phyloP scores from a whole-genome alignment of 1,140 invertebrate genomes.

The Drosophila littoralis region DNA sequence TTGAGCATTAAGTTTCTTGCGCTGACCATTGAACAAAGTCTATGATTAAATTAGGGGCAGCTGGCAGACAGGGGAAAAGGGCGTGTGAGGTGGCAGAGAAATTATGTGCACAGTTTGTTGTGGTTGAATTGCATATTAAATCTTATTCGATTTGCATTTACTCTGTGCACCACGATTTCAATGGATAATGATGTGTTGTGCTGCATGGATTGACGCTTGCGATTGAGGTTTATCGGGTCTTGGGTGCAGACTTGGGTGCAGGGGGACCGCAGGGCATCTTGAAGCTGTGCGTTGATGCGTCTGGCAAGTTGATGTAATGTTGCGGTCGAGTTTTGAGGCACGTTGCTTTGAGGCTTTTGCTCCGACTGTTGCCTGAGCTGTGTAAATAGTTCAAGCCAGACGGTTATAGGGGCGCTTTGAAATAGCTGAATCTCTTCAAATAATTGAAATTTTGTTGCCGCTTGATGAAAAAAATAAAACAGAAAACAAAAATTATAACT shows the following conservation, averaged over 20 bases:
- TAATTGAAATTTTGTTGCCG: slow-evolving; percentile 59
- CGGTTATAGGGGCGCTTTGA: slow-evolving; percentile 19
- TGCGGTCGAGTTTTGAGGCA: slow-evolving; percentile 72
- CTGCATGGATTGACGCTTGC: slow-evolving; percentile 44
- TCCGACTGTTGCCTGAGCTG: slow-evolving; percentile 32
- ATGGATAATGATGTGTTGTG: slow-evolving; percentile 58
- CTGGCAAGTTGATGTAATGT: slow-evolving; percentile 74
- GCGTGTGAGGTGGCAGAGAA: slow-evolving; percentile 14
- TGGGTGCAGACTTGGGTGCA: slow-evolving; percentile 6
- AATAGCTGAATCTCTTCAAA: slow-evolving; percentile 22
- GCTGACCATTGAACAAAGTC: slow-evolving; percentile 21
- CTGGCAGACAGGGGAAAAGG: background rate
- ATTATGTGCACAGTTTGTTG: slow-evolving; percentile 70
- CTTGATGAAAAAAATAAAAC: slow-evolving; percentile 17
- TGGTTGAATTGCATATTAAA: slow-evolving; percentile 74
- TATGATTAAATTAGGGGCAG: slow-evolving; percentile 17
- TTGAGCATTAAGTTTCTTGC: slow-evolving; percentile 7
- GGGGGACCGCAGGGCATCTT: slow-evolving; percentile 51
- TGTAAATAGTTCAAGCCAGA: slow-evolving; percentile 52
- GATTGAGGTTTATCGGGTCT: slow-evolving; percentile 30
- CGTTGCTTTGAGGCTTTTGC: slow-evolving; percentile 78
- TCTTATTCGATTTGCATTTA: slow-evolving; percentile 78
- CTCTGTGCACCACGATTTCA: slow-evolving; percentile 27
- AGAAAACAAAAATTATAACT: slow-evolving; percentile 13
- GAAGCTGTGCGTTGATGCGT: slow-evolving; percentile 38